Evolutionary conservation across 2,797 vertebrate genomes (phyloP).

Genomic region (Microtus californicus): DNA sequence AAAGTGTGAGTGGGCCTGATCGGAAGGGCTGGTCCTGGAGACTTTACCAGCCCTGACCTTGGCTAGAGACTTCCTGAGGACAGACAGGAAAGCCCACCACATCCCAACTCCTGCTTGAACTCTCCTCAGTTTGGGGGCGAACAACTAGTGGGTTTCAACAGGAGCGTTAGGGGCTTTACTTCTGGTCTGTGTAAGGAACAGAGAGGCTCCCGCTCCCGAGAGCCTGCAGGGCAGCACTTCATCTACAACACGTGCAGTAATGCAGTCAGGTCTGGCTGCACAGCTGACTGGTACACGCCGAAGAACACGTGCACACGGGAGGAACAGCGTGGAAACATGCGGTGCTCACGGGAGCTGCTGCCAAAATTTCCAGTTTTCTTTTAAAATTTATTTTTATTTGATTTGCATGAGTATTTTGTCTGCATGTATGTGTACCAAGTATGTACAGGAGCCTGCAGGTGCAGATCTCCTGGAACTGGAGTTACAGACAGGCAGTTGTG

Average conservation of each 20-base stretch:
- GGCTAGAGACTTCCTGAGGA: constrained; percentile 17
- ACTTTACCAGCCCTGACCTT: not conserved
- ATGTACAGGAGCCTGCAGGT: not conserved
- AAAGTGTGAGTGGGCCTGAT: constrained; percentile 51
- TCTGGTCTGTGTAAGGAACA: not conserved
- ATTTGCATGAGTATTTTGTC: not conserved
- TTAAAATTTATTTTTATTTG: not conserved
- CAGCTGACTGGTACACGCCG: not conserved
- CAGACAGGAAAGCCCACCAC: not conserved
- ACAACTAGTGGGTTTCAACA: not conserved
- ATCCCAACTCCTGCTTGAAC: not conserved
- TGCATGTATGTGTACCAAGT: not conserved
- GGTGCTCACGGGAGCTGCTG: not conserved
- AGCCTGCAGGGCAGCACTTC: not conserved
- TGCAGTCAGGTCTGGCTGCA: not conserved
- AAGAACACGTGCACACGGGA: not conserved
- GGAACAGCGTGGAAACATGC: not conserved
- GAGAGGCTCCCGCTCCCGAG: accelerated
- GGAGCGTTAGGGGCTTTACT: not conserved
- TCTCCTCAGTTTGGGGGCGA: not conserved
- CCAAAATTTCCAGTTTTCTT: not conserved
- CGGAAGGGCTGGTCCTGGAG: constrained; percentile 78
- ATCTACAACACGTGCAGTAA: not conserved
- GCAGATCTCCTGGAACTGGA: not conserved
- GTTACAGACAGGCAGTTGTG: not conserved